Base-by-base conservation (phyloP, 2,113 vertebrate genomes). In the Argyrosomus japonicus region DNA sequence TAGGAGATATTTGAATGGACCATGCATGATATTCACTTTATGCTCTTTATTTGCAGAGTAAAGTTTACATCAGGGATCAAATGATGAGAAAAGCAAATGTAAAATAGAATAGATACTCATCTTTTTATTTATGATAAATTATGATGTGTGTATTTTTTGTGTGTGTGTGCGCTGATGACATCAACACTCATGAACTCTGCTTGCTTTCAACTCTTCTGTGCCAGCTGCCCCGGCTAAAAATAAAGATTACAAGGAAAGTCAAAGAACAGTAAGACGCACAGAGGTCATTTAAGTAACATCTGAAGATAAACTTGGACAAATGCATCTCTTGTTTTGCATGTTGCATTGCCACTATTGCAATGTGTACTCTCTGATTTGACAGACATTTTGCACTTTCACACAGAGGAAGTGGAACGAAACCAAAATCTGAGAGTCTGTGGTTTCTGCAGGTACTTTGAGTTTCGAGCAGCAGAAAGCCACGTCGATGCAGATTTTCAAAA, bases 141-240 rank as follows among this genome's bases (percentile, higher is more conserved):
- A 40, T 1, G 67, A 45, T 18, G 5, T 6, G 2, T 4, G 6
- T 23, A 1, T 47, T n/a, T 56, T 8, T n/a, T n/a, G n/a, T 56
- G 10, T 61, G 3, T 40, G 0, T 72, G 11, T 72, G 45, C 21
- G 12, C 2, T n/a, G 2, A 40, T 80, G 68, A 70, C 61, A 75
- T 82, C 62, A 56, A 48, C 40, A n/a, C 32, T 25, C 36, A 82
- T 63, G 29, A 58, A 79, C 54, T 58, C 60, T 73, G 27, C 61
- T 79, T 79, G 83, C 68, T 71, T 75, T 68, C 62, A 53, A 13
- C 65, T 71, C 65, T 11, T 11, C 53, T 79, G 50, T 80, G 61
- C 79, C 92, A 93, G 88, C 85, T 92, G 92, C 83, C 36, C 18
- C 0, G 3, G 68, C 90, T 92, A 92, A 92, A 93, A 92, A 91